Evolutionary conservation across 1,140 invertebrate species (phyloP).

Genomic region (Drosophila melanica): DNA sequence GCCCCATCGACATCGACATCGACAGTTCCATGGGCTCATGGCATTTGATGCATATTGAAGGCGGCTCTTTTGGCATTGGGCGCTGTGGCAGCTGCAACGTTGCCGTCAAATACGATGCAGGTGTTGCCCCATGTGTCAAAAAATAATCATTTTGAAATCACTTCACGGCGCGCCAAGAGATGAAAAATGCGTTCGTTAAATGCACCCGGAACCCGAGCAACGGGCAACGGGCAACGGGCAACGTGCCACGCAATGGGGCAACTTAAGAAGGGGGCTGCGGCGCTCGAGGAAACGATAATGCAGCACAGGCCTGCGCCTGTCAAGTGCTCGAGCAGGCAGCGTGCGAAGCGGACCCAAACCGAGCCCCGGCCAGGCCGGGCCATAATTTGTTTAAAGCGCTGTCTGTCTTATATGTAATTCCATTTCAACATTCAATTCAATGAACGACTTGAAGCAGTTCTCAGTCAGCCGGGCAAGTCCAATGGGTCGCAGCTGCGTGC

Average conservation of each 20-base stretch:
- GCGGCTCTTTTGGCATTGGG: constrained; percentile 33
- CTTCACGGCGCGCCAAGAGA: constrained; percentile 58
- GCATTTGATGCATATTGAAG: constrained; percentile 50
- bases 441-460: constrained; percentile 60
- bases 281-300: constrained; percentile 18
- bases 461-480: constrained; percentile 6
- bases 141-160: constrained; percentile 81
- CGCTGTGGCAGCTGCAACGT: constrained; percentile 60
- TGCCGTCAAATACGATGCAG: constrained; percentile 64
- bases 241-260: constrained; percentile 3
- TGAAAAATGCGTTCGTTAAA: constrained; percentile 71
- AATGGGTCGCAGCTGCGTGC: constrained; percentile 54
- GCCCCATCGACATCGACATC: constrained; percentile 30
- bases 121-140: constrained; percentile 80
- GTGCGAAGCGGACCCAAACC: constrained; percentile 9
- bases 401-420: constrained; percentile 59
- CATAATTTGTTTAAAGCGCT: constrained; percentile 32
- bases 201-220: constrained; percentile 33
- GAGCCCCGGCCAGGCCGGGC: not conserved
- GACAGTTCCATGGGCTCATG: constrained; percentile 5
- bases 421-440: constrained; percentile 69
- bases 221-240: not conserved
- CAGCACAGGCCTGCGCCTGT: constrained; percentile 34
- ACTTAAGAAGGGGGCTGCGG: too few species aligned
- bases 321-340: constrained; percentile 50